A percentile compares a stretch with the other conserved stretches of the same genome.
phyloP scores from a whole-genome alignment of 2,888 invertebrate species.

The Bruchidius siliquastri region DNA sequence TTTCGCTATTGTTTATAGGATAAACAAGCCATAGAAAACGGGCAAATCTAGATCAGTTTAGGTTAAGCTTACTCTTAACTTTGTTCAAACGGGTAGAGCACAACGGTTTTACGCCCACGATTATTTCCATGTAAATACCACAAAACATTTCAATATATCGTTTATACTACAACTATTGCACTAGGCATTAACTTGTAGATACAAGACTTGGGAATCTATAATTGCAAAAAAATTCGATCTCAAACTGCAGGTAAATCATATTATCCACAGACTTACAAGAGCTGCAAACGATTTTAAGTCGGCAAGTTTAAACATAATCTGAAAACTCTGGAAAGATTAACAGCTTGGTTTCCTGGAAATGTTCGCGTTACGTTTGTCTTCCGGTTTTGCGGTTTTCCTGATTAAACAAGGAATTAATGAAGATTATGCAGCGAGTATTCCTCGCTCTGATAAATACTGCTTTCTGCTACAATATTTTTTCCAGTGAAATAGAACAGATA shows the following conservation, averaged over 20 bases:
- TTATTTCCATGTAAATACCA: too few species aligned
- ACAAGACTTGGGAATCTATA: not conserved
- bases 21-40: too few species aligned
- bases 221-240: not conserved
- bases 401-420: not conserved
- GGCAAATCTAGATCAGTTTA: too few species aligned
- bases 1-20: too few species aligned
- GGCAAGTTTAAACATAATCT: not conserved
- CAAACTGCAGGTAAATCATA: not conserved
- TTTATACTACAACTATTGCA: too few species aligned
- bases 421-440: not conserved
- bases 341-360: not conserved
- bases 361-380: not conserved
- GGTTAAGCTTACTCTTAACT: too few species aligned
- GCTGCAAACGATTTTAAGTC: not conserved
- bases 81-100: too few species aligned
- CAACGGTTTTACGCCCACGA: too few species aligned
- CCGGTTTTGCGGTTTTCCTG: not conserved
- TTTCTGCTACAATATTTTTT: not conserved
- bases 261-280: not conserved
- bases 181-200: too few species aligned
- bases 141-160: too few species aligned
- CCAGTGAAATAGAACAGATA: not conserved
- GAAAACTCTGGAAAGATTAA: not conserved
- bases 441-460: not conserved